phyloP scores from a whole-genome alignment of 2,113 vertebrate species.

The Cryptotis parvus region DNA sequence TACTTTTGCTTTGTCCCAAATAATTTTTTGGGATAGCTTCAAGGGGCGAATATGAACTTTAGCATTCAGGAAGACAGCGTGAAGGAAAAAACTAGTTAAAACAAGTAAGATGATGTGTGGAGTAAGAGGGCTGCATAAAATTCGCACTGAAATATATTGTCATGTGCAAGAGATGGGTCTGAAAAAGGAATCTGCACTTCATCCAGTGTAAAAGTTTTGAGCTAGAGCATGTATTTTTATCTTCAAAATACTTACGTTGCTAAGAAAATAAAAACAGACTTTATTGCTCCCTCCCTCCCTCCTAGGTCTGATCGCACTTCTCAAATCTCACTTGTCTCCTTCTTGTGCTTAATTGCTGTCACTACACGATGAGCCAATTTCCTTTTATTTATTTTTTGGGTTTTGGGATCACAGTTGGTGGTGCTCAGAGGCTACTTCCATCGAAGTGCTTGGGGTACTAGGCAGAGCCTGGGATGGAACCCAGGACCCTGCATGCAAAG shows the following conservation, averaged over 20 bases:
- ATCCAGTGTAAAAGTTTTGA: neutral
- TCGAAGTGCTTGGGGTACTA: no score
- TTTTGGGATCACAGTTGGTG: no score
- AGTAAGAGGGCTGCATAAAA: conserved; percentile 23
- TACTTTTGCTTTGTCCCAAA: neutral
- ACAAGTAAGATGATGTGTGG: neutral
- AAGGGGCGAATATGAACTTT: no score
- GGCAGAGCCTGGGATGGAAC: no score
- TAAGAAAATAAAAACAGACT: conserved; percentile 42
- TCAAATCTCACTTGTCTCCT: neutral
- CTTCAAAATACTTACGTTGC: neutral
- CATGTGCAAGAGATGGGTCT: neutral
- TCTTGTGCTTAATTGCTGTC: neutral
- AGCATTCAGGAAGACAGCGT: conserved; percentile 18
- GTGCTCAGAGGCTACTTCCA: no score
- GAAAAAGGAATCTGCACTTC: conserved; percentile 43
- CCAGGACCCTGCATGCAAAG: no score
- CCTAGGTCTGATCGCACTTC: neutral
- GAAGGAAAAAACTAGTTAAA: conserved; percentile 18
- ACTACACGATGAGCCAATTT: neutral
- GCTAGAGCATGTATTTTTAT: neutral
- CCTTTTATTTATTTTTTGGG: no score
- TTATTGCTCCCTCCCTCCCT: neutral
- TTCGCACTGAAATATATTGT: neutral
- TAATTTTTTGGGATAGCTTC: conserved; percentile 27